These are phyloP conservation scores for Diprion similis DNA, from an alignment of 1,140 invertebrate species.

Conservation along the genomic window DNA sequence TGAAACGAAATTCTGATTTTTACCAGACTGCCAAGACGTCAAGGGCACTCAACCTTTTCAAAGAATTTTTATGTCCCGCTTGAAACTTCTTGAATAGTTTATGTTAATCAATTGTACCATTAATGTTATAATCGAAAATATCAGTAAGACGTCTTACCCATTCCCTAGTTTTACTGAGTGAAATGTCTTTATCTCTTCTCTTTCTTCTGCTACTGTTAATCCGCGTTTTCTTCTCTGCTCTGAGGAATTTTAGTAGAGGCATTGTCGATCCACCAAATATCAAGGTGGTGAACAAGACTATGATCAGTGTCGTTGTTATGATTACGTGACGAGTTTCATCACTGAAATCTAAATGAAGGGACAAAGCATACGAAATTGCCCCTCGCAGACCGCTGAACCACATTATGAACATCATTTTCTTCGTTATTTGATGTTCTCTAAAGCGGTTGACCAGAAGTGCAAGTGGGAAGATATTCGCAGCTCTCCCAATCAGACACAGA, in stretches of 20 bases:
- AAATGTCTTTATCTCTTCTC: conserved; percentile 83
- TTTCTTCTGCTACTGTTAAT: conserved; percentile 66
- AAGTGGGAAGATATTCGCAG: conserved; percentile 96
- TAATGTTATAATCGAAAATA: conserved; percentile 5
- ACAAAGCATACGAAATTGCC: conserved; percentile 97
- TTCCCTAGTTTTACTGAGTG: conserved; percentile 95
- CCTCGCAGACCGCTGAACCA: conserved; percentile 98
- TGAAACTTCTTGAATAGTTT: background rate
- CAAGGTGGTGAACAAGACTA: conserved; percentile 94
- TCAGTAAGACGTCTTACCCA: conserved; percentile 69
- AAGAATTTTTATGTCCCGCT: no score
- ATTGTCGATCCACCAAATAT: conserved; percentile 96
- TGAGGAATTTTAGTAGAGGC: conserved; percentile 89
- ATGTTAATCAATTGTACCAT: conserved; percentile 18
- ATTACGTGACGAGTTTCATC: conserved; percentile 94
- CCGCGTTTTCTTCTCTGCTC: conserved; percentile 69
- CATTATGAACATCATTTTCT: conserved; percentile 99
- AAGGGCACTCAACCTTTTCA: no score
- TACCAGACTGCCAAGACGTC: no score
- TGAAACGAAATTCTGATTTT: no score
- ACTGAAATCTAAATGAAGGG: conserved; percentile 93
- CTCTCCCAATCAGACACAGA: conserved; percentile 90
- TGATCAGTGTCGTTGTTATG: conserved; percentile 96
- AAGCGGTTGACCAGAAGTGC: conserved; percentile 94
- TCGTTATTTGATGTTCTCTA: conserved; percentile 96